Percentiles rank a stretch among this genome's conserved stretches.
Evolutionary conservation across 1,140 invertebrate species (phyloP).

Genomic region (Zophobas morio): DNA sequence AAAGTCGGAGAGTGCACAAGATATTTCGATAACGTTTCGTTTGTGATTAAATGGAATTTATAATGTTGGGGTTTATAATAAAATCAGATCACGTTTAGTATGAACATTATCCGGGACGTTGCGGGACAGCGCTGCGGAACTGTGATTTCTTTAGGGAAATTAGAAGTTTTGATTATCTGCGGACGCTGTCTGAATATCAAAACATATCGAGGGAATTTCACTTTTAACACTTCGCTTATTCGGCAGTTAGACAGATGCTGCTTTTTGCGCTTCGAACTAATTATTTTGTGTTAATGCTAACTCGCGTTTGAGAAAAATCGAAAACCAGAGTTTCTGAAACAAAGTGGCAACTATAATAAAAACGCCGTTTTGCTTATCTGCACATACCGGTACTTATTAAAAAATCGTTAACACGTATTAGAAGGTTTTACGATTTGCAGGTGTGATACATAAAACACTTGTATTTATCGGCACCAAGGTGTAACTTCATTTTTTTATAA

Average conservation of each 20-base stretch:
- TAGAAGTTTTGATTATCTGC: conserved; percentile 55
- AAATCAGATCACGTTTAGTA: conserved; percentile 56
- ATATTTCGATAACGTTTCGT: conserved; percentile 18
- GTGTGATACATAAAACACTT: too few species aligned
- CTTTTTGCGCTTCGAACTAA: conserved; percentile 26
- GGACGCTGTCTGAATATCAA: conserved; percentile 52
- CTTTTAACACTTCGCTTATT: conserved; percentile 55
- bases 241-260: conserved; percentile 50
- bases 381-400: too few species aligned
- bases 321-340: too few species aligned
- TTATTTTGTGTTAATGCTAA: too few species aligned
- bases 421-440: too few species aligned
- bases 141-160: conserved; percentile 56
- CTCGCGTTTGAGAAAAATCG: too few species aligned
- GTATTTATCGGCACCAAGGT: too few species aligned
- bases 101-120: conserved; percentile 50
- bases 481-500: too few species aligned
- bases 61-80: conserved; percentile 40
- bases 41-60: conserved; percentile 40
- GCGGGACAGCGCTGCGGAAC: conserved; percentile 18
- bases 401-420: too few species aligned
- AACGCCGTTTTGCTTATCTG: too few species aligned
- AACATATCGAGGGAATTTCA: conserved; percentile 55
- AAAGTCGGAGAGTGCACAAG: neutral
- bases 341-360: too few species aligned